These are phyloP conservation scores for Ptychochromis oligacanthus DNA, from an alignment of 2,113 vertebrate species.

Conservation along the genomic window DNA sequence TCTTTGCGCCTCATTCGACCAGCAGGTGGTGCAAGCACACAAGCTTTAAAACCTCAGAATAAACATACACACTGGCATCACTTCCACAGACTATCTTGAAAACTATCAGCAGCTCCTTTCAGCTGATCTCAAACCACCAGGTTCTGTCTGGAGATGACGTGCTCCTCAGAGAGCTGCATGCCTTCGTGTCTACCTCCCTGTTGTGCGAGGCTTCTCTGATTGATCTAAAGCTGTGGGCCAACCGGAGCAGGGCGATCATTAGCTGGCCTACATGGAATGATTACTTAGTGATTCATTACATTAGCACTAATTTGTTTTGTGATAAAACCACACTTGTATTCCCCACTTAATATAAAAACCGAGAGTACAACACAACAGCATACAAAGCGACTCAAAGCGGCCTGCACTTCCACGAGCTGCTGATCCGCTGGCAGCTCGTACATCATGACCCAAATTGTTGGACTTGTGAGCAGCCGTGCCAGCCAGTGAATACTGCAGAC, in stretches of 20 bases:
- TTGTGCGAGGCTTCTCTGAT: not conserved
- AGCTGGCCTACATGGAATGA: not conserved
- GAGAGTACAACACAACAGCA: accelerated
- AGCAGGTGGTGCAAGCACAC: slow-evolving; percentile 39
- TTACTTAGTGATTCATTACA: not conserved
- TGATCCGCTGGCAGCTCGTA: not conserved
- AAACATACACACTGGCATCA: not conserved
- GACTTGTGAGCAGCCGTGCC: not conserved
- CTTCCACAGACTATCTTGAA: not conserved
- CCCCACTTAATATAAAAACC: not conserved
- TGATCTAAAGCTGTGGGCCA: not conserved
- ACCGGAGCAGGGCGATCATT: not conserved
- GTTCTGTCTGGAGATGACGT: not conserved
- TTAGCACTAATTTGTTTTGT: not conserved
- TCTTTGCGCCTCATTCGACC: not conserved
- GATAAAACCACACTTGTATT: not conserved
- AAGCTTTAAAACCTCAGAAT: not conserved
- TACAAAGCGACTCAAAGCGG: not conserved
- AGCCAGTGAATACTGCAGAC: slow-evolving; percentile 3
- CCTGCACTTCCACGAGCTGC: not conserved
- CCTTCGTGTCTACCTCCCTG: not conserved
- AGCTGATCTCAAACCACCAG: slow-evolving; percentile 10
- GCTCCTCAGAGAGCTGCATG: not conserved
- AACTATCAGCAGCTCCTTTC: not conserved
- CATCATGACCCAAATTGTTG: slow-evolving; percentile 45